These are phyloP conservation scores for Chrysocyon brachyurus DNA, from an alignment of 2,797 vertebrate species.

Conservation along the genomic window DNA sequence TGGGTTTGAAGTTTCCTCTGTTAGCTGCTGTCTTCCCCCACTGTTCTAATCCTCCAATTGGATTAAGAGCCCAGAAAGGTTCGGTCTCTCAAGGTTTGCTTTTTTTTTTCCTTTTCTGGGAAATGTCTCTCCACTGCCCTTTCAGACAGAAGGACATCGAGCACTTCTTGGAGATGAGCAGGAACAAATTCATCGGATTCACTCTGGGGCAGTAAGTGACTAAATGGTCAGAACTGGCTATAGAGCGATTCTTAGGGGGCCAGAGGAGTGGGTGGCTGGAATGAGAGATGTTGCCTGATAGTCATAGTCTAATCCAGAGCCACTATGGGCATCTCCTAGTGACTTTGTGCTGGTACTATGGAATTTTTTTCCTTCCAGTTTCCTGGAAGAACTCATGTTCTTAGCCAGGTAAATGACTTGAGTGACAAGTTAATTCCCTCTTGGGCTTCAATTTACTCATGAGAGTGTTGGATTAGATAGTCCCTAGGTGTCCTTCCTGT, in stretches of 20 bases:
- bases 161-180: slow-evolving; percentile 97
- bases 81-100: slow-evolving; percentile 68
- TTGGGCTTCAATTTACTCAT: not conserved
- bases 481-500: not conserved
- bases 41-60: not conserved
- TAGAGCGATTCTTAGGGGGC: not conserved
- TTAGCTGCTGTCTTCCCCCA: not conserved
- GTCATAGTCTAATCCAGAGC: not conserved
- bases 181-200: slow-evolving; percentile 99
- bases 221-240: not conserved
- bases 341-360: not conserved
- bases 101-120: slow-evolving; percentile 64
- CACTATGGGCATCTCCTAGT: not conserved
- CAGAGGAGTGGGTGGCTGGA: not conserved
- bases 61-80: not conserved
- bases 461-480: not conserved
- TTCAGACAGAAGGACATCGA: slow-evolving; percentile 98
- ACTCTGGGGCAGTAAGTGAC: slow-evolving; percentile 96
- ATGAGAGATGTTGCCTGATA: not conserved
- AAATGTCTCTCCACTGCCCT: slow-evolving; percentile 26
- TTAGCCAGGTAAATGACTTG: not conserved
- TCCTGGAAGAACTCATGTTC: slow-evolving; percentile 37
- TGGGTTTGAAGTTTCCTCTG: not conserved
- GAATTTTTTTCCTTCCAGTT: slow-evolving; percentile 24
- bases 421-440: slow-evolving; percentile 9